A percentile compares a stretch with the other conserved stretches of the same genome.
These are phyloP conservation scores for Chelidonichthys spinosus DNA, from an alignment of 2,797 vertebrate genomes.

Conservation along the genomic window DNA sequence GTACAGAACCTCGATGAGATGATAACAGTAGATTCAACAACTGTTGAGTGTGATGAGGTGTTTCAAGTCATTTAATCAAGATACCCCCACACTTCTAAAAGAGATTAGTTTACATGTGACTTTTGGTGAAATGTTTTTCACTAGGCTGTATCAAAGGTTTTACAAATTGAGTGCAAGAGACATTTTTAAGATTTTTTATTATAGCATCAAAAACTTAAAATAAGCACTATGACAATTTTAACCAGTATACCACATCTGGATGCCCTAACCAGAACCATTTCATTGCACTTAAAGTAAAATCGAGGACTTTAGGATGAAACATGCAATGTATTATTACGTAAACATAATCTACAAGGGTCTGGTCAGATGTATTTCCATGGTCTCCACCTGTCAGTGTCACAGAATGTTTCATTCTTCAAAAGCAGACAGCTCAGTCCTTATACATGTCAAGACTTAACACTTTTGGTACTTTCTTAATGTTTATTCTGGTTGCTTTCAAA, in stretches of 20 bases:
- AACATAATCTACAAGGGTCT: background rate
- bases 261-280: background rate
- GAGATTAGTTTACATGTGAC: conserved; percentile 19
- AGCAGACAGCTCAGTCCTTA: background rate
- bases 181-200: conserved; percentile 29
- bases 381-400: conserved; percentile 6
- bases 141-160: conserved; percentile 22
- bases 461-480: conserved; percentile 32
- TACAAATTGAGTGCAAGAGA: conserved; percentile 9
- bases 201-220: background rate
- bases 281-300: background rate
- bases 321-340: background rate
- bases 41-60: conserved; percentile 13
- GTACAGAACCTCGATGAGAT: conserved; percentile 13
- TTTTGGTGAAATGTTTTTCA: conserved; percentile 18
- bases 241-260: conserved; percentile 7
- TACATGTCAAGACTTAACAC: background rate
- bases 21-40: background rate
- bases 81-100: background rate
- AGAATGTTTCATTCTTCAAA: background rate
- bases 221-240: background rate
- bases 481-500: conserved; percentile 4
- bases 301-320: background rate
- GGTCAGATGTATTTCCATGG: background rate
- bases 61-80: conserved; percentile 15